Evolutionary conservation across 2,888 invertebrate genomes (phyloP), one percentile per base, ranked within the genome.

Genomic region (Agrochola circellaris): DNA sequence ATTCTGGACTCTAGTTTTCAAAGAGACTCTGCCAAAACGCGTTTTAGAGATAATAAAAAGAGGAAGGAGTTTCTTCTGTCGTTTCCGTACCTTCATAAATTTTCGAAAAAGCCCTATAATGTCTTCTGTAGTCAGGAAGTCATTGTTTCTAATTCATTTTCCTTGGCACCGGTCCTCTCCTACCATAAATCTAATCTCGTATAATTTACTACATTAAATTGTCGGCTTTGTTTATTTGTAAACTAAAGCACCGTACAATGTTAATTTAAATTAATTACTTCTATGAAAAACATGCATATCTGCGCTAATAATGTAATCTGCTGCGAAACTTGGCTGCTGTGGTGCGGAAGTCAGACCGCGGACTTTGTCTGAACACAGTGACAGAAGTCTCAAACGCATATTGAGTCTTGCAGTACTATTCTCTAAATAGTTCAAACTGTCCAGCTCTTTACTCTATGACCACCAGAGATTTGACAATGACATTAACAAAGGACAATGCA

Each of bases 121-220:
- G 2, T 56, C 23, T 34, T 20, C 42, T 30, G 68, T 20, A 85
- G 48, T 88, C 73, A 81, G 82, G 86, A 88, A 80, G 73, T 73
- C 79, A 73, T 85, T 78, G 86, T 79, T 74, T 77, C 75, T 88
- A 81, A 89, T 83, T 87, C 69, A 89, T 86, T 70, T 71, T 81
- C 76, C 85, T 90, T 91, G 91, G 91, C 91, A 91, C 84, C 72
- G 73, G 65, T 71, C 60, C 45, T 69, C 60, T 73, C 42, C 68
- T 45, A 54, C 45, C 72, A 79, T 88, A 86, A 84, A 90, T 89
- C 82, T 87, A 76, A 83, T 76, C 70, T 71, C 75, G 61, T 83
- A 89, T 86, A 83, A 89, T 88, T 86, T 75, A 73, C 70, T 73
- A 77, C 87, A 84, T 83, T 82, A 82, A 78, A 88, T 82, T 62